Percentiles rank a stretch among this genome's conserved stretches.
Evolutionary conservation across 2,113 vertebrate species (phyloP).

Genomic region (Carassius auratus): DNA sequence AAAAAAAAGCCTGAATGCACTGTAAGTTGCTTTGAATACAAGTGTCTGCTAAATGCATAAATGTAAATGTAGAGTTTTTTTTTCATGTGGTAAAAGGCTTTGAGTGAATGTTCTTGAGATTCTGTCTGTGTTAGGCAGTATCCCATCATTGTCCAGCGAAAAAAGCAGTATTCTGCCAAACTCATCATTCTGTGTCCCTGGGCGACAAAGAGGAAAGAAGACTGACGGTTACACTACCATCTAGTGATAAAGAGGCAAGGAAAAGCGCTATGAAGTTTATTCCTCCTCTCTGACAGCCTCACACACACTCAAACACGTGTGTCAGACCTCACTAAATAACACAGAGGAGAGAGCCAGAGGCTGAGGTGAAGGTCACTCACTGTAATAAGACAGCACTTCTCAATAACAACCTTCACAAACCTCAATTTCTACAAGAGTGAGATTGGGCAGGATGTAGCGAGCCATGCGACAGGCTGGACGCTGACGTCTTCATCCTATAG

Average conservation of each 20-base stretch:
- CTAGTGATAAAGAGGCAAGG: conserved; percentile 42
- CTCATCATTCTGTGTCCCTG: conserved; percentile 14
- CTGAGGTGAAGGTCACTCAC: conserved; percentile 52
- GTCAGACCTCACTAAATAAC: conserved; percentile 52
- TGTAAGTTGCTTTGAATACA: too few species aligned
- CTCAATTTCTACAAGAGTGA: conserved; percentile 59
- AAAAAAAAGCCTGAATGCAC: too few species aligned
- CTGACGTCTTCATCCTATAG: conserved; percentile 43
- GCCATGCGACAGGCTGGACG: neutral
- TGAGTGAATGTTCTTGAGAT: neutral
- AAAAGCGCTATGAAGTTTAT: conserved; percentile 44
- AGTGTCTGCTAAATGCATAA: too few species aligned
- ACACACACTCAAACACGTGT: conserved; percentile 19
- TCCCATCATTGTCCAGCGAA: conserved; percentile 12
- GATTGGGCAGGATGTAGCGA: conserved; percentile 13
- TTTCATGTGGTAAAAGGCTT: neutral
- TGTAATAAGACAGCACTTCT: conserved; percentile 61
- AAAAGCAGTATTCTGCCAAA: conserved; percentile 21
- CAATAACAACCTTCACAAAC: conserved; percentile 59
- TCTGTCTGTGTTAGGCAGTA: neutral
- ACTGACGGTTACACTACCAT: conserved; percentile 44
- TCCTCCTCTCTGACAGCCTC: conserved; percentile 25
- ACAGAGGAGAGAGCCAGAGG: conserved; percentile 22
- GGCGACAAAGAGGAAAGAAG: conserved; percentile 1
- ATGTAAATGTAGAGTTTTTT: too few species aligned